Evolutionary conservation across 2,888 invertebrate species (phyloP).

Genomic region (Orchesellides sinensis): DNA sequence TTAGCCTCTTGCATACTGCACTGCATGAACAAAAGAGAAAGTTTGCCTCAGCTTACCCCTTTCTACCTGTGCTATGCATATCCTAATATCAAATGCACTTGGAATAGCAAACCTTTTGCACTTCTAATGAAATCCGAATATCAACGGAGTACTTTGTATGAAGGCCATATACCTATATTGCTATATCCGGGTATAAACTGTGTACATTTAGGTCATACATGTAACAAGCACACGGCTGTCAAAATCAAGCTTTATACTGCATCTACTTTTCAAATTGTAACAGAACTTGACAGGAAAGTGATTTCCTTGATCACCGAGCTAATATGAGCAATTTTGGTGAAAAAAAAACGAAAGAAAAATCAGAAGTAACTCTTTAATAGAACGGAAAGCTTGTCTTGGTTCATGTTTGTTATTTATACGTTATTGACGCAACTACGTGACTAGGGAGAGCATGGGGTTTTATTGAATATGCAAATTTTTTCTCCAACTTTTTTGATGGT

Average conservation of each 20-base stretch:
- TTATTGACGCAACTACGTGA: background rate
- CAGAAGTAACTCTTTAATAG: slow-evolving; percentile 14
- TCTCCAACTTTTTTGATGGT: background rate
- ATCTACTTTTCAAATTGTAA: too few species aligned
- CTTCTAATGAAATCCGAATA: slow-evolving; percentile 28
- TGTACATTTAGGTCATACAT: too few species aligned
- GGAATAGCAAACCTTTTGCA: background rate
- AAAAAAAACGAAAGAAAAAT: background rate
- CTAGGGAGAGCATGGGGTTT: background rate
- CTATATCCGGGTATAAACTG: too few species aligned
- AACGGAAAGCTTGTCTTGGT: background rate
- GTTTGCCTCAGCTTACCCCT: too few species aligned
- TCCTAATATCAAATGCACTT: too few species aligned
- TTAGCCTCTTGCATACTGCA: too few species aligned
- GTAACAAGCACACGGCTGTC: too few species aligned
- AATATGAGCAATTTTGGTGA: slow-evolving; percentile 30
- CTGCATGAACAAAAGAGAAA: too few species aligned
- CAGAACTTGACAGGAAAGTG: slow-evolving; percentile 37
- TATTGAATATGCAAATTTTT: slow-evolving; percentile 44
- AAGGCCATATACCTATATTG: too few species aligned
- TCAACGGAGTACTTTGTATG: too few species aligned
- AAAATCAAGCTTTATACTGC: too few species aligned
- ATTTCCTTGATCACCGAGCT: slow-evolving; percentile 44
- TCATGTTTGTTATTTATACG: slow-evolving; percentile 18
- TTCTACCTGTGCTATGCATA: too few species aligned